A percentile compares a stretch with the other conserved stretches of the same genome.
Evolutionary conservation across 2,797 vertebrate genomes (phyloP).

Genomic region (Phylloscopus collybita): DNA sequence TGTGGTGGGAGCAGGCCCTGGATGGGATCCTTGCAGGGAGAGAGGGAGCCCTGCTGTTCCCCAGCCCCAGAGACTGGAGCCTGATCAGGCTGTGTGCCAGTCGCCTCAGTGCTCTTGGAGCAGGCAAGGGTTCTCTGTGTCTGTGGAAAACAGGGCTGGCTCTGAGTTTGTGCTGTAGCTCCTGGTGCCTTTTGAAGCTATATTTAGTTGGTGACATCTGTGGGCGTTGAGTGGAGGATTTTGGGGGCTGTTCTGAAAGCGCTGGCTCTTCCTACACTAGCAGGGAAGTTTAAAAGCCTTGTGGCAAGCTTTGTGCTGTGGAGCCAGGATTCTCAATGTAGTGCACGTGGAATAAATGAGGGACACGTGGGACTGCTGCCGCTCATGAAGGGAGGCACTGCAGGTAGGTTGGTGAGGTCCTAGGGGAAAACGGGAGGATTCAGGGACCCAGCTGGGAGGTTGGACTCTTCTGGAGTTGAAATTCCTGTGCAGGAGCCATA

Average conservation of each 20-base stretch:
- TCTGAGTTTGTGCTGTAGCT: neutral
- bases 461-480: neutral
- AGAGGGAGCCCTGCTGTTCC: neutral
- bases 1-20: fast-evolving
- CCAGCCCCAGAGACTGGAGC: fast-evolving
- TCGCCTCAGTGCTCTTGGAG: neutral
- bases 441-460: neutral
- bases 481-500: fast-evolving
- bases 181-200: conserved; percentile 8
- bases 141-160: neutral
- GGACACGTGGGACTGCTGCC: neutral
- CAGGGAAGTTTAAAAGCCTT: neutral
- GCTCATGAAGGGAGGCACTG: neutral
- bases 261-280: neutral
- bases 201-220: conserved; percentile 46
- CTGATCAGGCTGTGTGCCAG: neutral
- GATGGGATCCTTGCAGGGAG: neutral
- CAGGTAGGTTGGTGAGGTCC: neutral
- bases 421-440: neutral
- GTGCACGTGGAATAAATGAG: neutral
- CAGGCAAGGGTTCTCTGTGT: neutral
- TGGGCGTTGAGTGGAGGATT: neutral
- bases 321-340: conserved; percentile 1
- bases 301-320: neutral
- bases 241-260: neutral